Percentiles rank a stretch among this genome's conserved stretches.
These are phyloP conservation scores for Mystacides longicornis DNA, from an alignment of 2,888 invertebrate genomes.

Conservation along the genomic window DNA sequence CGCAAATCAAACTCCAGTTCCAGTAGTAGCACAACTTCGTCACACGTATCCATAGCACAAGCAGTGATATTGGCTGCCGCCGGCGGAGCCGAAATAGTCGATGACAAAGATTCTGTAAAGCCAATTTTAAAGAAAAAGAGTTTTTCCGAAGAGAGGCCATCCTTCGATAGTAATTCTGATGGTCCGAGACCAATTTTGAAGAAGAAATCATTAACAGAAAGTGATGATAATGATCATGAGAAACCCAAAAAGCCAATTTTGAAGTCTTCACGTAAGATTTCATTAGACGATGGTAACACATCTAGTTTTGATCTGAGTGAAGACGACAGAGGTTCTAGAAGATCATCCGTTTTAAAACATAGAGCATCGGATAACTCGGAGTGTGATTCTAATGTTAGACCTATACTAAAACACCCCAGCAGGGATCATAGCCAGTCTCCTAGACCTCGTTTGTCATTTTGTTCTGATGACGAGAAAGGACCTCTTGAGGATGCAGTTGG, in stretches of 20 bases:
- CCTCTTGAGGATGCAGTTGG: conserved; percentile 9
- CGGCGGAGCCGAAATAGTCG: conserved; percentile 49
- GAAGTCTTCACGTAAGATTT: conserved; percentile 62
- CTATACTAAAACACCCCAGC: conserved; percentile 60
- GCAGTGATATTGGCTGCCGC: conserved; percentile 59
- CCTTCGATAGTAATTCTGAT: conserved; percentile 41
- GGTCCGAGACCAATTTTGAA: conserved; percentile 74
- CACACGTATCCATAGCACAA: conserved; percentile 62
- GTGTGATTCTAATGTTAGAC: conserved; percentile 51
- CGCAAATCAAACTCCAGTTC: conserved; percentile 66
- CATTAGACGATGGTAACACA: conserved; percentile 54
- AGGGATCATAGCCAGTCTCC: conserved; percentile 55
- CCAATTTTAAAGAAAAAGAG: conserved; percentile 82
- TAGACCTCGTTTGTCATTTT: conserved; percentile 58
- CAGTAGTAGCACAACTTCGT: conserved; percentile 55
- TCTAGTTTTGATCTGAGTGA: conserved; percentile 48
- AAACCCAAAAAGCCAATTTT: conserved; percentile 69
- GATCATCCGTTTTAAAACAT: conserved; percentile 50
- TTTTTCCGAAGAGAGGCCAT: conserved; percentile 59
- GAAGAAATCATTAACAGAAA: conserved; percentile 74
- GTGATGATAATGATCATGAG: conserved; percentile 66
- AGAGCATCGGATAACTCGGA: conserved; percentile 49
- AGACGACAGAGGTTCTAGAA: conserved; percentile 49
- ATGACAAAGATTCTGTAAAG: conserved; percentile 56
- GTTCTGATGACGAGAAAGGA: conserved; percentile 40